Percentiles rank a stretch among this genome's conserved stretches.
These are phyloP conservation scores for Pseudomyrmex sp. DNA, from an alignment of 1,140 invertebrate species.

Conservation along the genomic window DNA sequence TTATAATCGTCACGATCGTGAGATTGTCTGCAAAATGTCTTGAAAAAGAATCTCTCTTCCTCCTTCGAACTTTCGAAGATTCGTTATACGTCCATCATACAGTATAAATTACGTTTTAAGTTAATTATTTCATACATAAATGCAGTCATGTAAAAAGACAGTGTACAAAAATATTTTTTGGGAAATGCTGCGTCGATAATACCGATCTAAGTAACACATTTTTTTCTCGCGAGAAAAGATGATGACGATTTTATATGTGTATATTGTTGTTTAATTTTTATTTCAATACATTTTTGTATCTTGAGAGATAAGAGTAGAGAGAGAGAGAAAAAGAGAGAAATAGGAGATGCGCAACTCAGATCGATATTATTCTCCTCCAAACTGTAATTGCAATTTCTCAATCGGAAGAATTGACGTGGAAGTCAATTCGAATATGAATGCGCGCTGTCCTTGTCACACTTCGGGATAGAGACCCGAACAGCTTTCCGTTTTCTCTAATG, in stretches of 20 bases:
- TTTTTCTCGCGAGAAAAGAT: neutral
- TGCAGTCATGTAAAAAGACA: constrained; percentile 30
- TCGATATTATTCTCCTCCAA: constrained; percentile 5
- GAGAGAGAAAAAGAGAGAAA: too few species aligned
- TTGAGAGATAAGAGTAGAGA: too few species aligned
- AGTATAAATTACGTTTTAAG: constrained; percentile 39
- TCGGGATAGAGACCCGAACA: neutral
- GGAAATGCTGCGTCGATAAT: neutral
- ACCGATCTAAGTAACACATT: constrained; percentile 9
- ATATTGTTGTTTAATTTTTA: neutral
- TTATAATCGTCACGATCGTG: neutral
- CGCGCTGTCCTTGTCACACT: neutral
- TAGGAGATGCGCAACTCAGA: neutral
- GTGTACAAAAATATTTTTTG: constrained; percentile 50
- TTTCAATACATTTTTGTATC: too few species aligned
- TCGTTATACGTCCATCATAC: neutral
- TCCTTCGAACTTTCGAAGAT: neutral
- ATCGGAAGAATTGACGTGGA: neutral
- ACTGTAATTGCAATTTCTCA: neutral
- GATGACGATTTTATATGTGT: neutral
- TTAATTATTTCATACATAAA: constrained; percentile 42
- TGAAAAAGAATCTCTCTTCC: neutral
- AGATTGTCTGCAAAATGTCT: constrained; percentile 14
- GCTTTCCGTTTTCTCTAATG: neutral
- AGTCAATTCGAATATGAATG: neutral